Evolutionary conservation across 2,113 vertebrate species (phyloP).

Genomic region (Misgurnus mizolepis): DNA sequence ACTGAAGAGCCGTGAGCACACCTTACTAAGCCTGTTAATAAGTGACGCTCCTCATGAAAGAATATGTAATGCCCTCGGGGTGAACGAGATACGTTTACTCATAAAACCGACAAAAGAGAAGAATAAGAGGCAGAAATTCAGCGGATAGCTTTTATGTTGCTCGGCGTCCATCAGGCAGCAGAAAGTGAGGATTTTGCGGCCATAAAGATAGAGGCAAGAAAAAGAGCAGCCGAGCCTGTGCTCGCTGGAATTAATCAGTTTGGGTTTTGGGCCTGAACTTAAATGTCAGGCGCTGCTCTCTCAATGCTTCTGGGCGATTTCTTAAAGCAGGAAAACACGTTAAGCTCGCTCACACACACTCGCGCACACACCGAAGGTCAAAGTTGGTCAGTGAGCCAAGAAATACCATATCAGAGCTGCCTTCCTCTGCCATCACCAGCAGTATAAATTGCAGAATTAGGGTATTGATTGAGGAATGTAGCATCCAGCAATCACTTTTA

Average conservation of each 20-base stretch:
- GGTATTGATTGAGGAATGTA: slow-evolving; percentile 96
- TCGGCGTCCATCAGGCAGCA: slow-evolving; percentile 65
- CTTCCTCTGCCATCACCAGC: slow-evolving; percentile 89
- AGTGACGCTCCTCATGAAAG: slow-evolving; percentile 59
- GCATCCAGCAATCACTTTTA: slow-evolving; percentile 98
- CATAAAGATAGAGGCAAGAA: slow-evolving; percentile 68
- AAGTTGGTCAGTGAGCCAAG: slow-evolving; percentile 99
- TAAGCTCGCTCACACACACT: slow-evolving; percentile 88
- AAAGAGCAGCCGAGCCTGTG: slow-evolving; percentile 72
- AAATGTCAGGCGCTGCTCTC: slow-evolving; percentile 83
- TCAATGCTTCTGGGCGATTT: slow-evolving; percentile 92
- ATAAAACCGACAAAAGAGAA: slow-evolving; percentile 63
- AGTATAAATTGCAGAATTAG: slow-evolving; percentile 99
- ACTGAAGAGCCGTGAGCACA: slow-evolving; percentile 59
- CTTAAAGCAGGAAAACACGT: slow-evolving; percentile 87
- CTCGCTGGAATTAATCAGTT: slow-evolving; percentile 88
- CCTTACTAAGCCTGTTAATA: slow-evolving; percentile 64
- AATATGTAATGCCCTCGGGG: slow-evolving; percentile 56
- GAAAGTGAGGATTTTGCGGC: slow-evolving; percentile 72
- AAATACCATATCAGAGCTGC: slow-evolving; percentile 98
- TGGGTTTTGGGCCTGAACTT: slow-evolving; percentile 77
- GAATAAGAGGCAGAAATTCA: slow-evolving; percentile 67
- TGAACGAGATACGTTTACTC: slow-evolving; percentile 53
- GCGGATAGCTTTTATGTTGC: slow-evolving; percentile 66
- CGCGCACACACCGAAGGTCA: slow-evolving; percentile 94